Evolutionary conservation across 2,888 invertebrate genomes (phyloP).

Genomic region (Heliconius ismenius): DNA sequence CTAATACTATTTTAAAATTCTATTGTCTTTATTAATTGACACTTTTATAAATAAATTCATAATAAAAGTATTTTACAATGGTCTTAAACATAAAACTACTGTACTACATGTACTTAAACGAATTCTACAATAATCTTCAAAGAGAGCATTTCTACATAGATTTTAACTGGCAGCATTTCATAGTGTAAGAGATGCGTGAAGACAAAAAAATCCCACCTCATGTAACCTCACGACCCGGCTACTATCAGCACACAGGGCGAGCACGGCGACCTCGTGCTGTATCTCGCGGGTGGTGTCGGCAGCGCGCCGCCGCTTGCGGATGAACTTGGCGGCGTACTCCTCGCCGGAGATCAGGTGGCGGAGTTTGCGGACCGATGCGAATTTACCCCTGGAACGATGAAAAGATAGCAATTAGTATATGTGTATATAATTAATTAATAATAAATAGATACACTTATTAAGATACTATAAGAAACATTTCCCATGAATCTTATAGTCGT

Average conservation of each 20-base stretch:
- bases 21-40: not conserved
- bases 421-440: too few relatives aligned
- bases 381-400: conserved; percentile 92
- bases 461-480: too few relatives aligned
- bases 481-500: not conserved
- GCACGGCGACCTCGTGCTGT: conserved; percentile 95
- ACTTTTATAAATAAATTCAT: not conserved
- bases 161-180: not conserved
- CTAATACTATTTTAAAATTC: too few relatives aligned
- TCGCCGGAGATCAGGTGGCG: conserved; percentile 92
- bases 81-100: too few relatives aligned
- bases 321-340: conserved; percentile 98
- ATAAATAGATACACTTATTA: too few relatives aligned
- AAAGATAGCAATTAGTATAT: not conserved
- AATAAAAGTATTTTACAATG: not conserved
- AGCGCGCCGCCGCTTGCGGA: conserved; percentile 93
- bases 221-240: conserved; percentile 94
- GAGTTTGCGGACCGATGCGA: conserved; percentile 96
- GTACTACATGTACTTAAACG: too few relatives aligned
- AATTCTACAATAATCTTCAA: not conserved
- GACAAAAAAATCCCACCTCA: conserved; percentile 79
- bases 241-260: conserved; percentile 91
- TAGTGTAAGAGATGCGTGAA: not conserved
- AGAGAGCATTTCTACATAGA: not conserved
- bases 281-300: conserved; percentile 93